Percentiles rank a stretch among this genome's conserved stretches.
These are phyloP conservation scores for Apocheima hispidaria DNA, from an alignment of 2,888 invertebrate genomes.

Conservation along the genomic window DNA sequence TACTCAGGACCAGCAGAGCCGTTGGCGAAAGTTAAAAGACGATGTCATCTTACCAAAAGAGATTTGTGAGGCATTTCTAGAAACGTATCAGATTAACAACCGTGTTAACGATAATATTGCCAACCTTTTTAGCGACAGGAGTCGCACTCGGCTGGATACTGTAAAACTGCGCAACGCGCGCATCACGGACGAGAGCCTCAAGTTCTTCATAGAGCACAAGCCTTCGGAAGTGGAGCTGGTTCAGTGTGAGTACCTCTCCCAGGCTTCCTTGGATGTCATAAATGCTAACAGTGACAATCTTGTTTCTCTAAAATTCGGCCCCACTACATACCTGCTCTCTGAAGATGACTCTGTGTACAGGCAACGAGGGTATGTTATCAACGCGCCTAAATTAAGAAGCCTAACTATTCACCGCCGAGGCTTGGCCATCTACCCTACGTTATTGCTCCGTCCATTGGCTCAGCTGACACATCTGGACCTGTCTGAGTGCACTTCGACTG, in stretches of 20 bases:
- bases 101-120: constrained; percentile 89
- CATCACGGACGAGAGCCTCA: constrained; percentile 90
- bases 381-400: constrained; percentile 86
- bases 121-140: constrained; percentile 89
- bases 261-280: constrained; percentile 88
- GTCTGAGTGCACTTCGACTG: constrained; percentile 88
- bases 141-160: constrained; percentile 88
- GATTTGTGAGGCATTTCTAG: constrained; percentile 89
- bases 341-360: constrained; percentile 73
- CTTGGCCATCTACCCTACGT: constrained; percentile 76
- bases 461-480: constrained; percentile 90
- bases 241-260: constrained; percentile 89
- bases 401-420: constrained; percentile 86
- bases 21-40: constrained; percentile 83
- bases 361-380: constrained; percentile 82
- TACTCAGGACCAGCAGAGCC: constrained; percentile 71
- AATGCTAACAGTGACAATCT: constrained; percentile 90
- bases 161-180: constrained; percentile 90
- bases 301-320: constrained; percentile 89
- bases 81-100: constrained; percentile 83
- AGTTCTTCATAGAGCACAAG: constrained; percentile 90
- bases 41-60: constrained; percentile 89
- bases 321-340: constrained; percentile 87
- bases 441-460: constrained; percentile 86
- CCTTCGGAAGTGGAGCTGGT: constrained; percentile 91